Evolutionary conservation across 2,797 vertebrate species (phyloP).

Genomic region (Tauraco hartlaubi): DNA sequence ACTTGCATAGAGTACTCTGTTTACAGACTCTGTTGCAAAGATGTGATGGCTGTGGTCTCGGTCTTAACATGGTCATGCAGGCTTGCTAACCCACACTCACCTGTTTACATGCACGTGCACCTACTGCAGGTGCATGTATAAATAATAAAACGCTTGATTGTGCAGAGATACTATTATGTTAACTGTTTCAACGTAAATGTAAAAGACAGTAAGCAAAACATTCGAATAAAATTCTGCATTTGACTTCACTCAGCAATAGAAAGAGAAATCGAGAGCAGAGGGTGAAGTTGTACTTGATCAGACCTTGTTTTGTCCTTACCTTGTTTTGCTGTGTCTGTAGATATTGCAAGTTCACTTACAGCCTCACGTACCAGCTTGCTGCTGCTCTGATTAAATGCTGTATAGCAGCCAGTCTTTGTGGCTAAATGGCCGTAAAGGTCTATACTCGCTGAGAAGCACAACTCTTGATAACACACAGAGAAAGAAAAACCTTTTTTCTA

Average conservation of each 20-base stretch:
- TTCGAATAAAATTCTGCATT: background rate
- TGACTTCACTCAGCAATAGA: background rate
- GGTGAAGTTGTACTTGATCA: background rate
- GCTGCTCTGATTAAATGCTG: background rate
- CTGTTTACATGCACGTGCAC: fast-evolving
- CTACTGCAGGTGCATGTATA: too few species aligned
- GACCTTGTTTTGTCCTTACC: background rate
- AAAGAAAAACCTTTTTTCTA: background rate
- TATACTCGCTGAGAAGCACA: background rate
- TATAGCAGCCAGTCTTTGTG: background rate
- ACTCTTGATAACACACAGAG: background rate
- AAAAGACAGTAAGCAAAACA: background rate
- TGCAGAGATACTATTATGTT: background rate
- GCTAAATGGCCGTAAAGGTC: background rate
- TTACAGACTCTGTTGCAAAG: fast-evolving
- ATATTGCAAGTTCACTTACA: background rate
- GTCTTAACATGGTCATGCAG: fast-evolving
- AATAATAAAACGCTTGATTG: background rate
- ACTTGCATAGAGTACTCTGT: background rate
- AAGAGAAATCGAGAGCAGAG: background rate
- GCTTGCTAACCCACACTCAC: background rate
- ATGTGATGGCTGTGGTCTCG: fast-evolving
- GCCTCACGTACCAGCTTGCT: background rate
- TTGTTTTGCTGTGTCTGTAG: background rate
- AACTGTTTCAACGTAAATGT: background rate